phyloP scores from a whole-genome alignment of 2,113 vertebrate species.

The Lamprologus tigripictilis region DNA sequence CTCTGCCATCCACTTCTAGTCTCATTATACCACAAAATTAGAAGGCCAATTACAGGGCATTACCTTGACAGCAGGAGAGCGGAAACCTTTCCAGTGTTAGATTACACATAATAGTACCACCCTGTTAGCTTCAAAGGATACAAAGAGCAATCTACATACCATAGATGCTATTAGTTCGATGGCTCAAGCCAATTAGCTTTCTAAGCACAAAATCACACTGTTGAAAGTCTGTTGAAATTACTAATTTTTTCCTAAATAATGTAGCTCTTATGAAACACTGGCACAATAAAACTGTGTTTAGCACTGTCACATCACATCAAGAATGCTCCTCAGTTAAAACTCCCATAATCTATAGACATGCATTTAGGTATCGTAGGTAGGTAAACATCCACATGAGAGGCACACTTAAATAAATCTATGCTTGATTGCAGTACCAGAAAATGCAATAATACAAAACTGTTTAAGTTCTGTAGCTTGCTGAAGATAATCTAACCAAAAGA shows the following conservation, averaged over 20 bases:
- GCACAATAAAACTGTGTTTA: not conserved
- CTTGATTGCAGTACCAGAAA: not conserved
- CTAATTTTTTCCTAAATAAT: not conserved
- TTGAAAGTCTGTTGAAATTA: not conserved
- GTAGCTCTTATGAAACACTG: not conserved
- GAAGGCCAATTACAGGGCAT: conserved; percentile 54
- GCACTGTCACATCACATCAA: not conserved
- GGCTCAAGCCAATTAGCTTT: not conserved
- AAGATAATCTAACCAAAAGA: not conserved
- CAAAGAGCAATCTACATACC: not conserved
- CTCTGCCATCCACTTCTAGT: conserved; percentile 20
- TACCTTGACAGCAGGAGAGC: conserved; percentile 35
- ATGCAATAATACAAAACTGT: not conserved
- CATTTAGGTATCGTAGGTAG: not conserved
- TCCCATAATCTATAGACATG: not conserved
- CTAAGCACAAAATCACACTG: not conserved
- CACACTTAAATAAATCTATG: not conserved
- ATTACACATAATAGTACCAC: conserved; percentile 2
- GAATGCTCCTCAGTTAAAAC: not conserved
- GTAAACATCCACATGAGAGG: not conserved
- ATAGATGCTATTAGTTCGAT: not conserved
- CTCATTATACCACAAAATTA: conserved; percentile 55
- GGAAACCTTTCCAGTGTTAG: not conserved
- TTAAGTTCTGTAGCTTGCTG: not conserved
- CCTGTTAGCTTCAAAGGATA: not conserved